Conservation (phyloP, 1,140 invertebrate genomes). For the Acromyrmex heyeri region DNA sequence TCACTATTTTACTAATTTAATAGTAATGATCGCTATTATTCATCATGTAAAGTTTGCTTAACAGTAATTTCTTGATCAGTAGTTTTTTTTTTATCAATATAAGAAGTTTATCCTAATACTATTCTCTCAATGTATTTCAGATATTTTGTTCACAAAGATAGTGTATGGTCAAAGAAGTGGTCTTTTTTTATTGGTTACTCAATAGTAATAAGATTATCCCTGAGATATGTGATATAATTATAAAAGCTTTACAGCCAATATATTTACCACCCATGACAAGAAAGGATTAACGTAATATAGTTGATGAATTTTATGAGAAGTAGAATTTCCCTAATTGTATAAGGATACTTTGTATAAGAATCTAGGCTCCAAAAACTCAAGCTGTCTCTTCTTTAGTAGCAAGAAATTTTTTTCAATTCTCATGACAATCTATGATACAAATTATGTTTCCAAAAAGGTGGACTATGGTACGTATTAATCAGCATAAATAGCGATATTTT, state of each 20-base stretch:
- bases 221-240: slow-evolving; percentile 8
- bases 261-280: neutral
- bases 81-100: no score
- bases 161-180: neutral
- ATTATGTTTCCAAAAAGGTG: slow-evolving; percentile 29
- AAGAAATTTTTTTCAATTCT: slow-evolving; percentile 59
- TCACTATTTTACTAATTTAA: no score
- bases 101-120: neutral
- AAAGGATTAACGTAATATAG: no score
- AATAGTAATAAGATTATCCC: slow-evolving; percentile 6
- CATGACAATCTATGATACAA: slow-evolving; percentile 44
- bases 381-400: slow-evolving; percentile 31
- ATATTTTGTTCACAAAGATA: neutral
- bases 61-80: no score
- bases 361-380: slow-evolving; percentile 18
- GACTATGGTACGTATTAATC: slow-evolving; percentile 1
- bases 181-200: slow-evolving; percentile 4
- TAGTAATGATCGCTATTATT: no score
- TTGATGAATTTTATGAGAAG: no score
- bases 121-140: neutral
- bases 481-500: neutral
- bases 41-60: no score
- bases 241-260: slow-evolving; percentile 17
- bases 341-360: neutral
- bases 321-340: no score